Evolutionary conservation across 2,797 vertebrate species (phyloP).

Genomic region (Borostomias antarcticus): DNA sequence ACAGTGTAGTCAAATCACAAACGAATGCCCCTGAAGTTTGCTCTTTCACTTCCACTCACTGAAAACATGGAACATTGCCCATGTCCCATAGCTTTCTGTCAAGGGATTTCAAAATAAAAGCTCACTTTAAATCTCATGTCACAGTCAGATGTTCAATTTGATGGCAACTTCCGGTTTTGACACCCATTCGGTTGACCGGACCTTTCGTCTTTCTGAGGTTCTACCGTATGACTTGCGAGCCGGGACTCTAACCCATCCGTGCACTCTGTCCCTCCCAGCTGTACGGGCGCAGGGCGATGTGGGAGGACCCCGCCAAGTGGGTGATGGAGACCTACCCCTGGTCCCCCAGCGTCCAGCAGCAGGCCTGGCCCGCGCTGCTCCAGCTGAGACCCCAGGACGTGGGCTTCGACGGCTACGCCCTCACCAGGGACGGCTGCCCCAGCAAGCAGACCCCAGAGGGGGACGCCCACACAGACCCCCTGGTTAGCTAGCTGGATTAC

Average conservation of each 20-base stretch:
- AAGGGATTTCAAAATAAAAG: too few relatives aligned
- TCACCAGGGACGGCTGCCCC: constrained; percentile 75
- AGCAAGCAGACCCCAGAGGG: constrained; percentile 77
- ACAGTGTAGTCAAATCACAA: too few relatives aligned
- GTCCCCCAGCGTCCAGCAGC: constrained; percentile 77
- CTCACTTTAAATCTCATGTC: too few relatives aligned
- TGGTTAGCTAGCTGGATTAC: constrained; percentile 73
- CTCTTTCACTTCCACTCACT: too few relatives aligned
- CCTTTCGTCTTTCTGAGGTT: too few relatives aligned
- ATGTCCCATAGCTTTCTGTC: too few relatives aligned
- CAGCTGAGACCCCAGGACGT: constrained; percentile 85
- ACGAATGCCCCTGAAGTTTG: too few relatives aligned
- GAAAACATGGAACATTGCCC: too few relatives aligned
- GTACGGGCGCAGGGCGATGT: constrained; percentile 81
- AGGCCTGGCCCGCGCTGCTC: constrained; percentile 83
- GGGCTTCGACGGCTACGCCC: constrained; percentile 81
- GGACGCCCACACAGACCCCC: constrained; percentile 77
- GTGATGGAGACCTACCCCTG: constrained; percentile 88
- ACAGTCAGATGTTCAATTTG: too few relatives aligned
- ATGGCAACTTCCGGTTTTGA: too few relatives aligned
- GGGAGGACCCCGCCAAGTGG: constrained; percentile 89
- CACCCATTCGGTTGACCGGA: too few relatives aligned
- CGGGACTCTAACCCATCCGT: background rate
- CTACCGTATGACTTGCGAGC: too few relatives aligned
- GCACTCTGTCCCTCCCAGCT: constrained; percentile 63